Percentiles rank a stretch among this genome's conserved stretches.
phyloP scores from a whole-genome alignment of 2,888 invertebrate species.

The Vesta saturnalis region DNA sequence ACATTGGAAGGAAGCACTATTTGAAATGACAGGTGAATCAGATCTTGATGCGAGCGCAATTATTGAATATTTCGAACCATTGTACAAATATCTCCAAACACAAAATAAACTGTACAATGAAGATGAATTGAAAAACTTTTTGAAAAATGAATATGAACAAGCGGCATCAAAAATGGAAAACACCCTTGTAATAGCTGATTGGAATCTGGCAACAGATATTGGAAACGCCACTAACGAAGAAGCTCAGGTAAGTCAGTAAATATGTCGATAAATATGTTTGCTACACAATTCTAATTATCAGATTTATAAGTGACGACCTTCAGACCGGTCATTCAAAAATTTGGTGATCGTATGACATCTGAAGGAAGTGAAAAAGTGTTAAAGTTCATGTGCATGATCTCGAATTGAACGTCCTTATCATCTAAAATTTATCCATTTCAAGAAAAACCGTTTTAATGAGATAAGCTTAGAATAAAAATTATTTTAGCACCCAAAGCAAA shows the following conservation, averaged over 20 bases:
- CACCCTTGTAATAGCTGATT: slow-evolving; percentile 1
- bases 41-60: slow-evolving; percentile 66
- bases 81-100: slow-evolving; percentile 64
- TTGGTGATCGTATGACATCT: too few species aligned
- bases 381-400: too few species aligned
- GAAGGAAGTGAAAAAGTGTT: too few species aligned
- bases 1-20: slow-evolving; percentile 69
- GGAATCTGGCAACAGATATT: slow-evolving; percentile 15
- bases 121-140: slow-evolving; percentile 1
- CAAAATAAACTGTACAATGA: slow-evolving; percentile 57
- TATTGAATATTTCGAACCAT: slow-evolving; percentile 68
- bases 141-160: slow-evolving; percentile 6
- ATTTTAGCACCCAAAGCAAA: too few species aligned
- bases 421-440: too few species aligned
- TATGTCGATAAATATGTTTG: too few species aligned
- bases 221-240: slow-evolving; percentile 5
- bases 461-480: too few species aligned
- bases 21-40: slow-evolving; percentile 67
- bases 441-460: too few species aligned
- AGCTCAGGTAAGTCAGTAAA: slow-evolving; percentile 10
- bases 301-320: too few species aligned
- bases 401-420: too few species aligned
- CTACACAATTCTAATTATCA: too few species aligned
- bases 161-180: background rate
- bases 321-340: too few species aligned